phyloP scores from a whole-genome alignment of 2,888 invertebrate genomes.

The Chorisops tibialis region DNA sequence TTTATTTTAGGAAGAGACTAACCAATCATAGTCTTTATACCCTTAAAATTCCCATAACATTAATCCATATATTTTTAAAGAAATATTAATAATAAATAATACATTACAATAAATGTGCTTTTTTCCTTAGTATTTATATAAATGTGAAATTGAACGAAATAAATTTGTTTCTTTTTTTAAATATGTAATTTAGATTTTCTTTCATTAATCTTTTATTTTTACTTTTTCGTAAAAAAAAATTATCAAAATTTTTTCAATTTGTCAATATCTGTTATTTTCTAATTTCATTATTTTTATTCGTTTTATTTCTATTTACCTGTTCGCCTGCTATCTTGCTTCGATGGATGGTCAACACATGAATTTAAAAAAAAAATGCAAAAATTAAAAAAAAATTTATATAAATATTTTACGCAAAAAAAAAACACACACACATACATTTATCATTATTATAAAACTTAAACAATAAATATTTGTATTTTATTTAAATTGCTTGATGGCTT shows the following conservation, averaged over 20 bases:
- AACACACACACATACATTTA: constrained; percentile 22
- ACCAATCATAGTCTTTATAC: too few species aligned
- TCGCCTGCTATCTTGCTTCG: constrained; percentile 50
- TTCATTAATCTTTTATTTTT: background rate
- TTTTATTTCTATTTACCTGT: constrained; percentile 48
- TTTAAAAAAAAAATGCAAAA: constrained; percentile 26
- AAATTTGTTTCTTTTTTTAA: too few species aligned
- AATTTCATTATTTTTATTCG: constrained; percentile 39
- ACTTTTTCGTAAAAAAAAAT: background rate
- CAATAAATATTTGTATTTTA: background rate
- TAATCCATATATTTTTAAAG: too few species aligned
- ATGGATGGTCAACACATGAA: constrained; percentile 48
- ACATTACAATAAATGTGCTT: too few species aligned
- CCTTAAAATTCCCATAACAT: too few species aligned
- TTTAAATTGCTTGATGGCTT: constrained; percentile 16
- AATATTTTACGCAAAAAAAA: background rate
- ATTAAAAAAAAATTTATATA: constrained; percentile 24
- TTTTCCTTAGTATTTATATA: too few species aligned
- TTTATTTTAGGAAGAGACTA: too few species aligned
- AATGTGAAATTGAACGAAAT: too few species aligned
- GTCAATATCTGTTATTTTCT: constrained; percentile 31
- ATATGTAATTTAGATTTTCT: too few species aligned
- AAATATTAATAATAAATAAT: too few species aligned
- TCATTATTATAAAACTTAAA: constrained; percentile 26
- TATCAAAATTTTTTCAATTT: background rate